These are phyloP conservation scores for Bilobella aurantiaca DNA, from an alignment of 1,140 invertebrate genomes.

Conservation along the genomic window DNA sequence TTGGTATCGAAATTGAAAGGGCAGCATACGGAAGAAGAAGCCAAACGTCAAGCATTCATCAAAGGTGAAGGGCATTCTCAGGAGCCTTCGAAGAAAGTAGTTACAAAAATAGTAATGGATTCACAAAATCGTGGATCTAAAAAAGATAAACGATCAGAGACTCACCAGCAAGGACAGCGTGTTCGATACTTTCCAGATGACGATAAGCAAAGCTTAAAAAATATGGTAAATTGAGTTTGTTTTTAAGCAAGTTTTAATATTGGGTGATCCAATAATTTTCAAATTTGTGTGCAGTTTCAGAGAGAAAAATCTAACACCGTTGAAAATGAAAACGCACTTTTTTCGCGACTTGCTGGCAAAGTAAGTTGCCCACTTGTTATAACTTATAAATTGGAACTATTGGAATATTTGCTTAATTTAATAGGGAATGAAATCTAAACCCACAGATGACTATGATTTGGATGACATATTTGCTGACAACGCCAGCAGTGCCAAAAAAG, in stretches of 20 bases:
- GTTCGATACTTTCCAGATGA: constrained; percentile 80
- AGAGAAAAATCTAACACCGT: constrained; percentile 72
- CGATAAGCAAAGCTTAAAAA: constrained; percentile 71
- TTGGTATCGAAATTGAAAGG: constrained; percentile 58
- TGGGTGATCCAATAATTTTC: neutral
- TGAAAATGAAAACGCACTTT: constrained; percentile 69
- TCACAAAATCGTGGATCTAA: constrained; percentile 38
- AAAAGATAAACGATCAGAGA: constrained; percentile 50
- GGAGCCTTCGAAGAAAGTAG: constrained; percentile 42
- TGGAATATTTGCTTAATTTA: constrained; percentile 20
- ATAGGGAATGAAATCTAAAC: constrained; percentile 51
- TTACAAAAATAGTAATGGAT: constrained; percentile 39
- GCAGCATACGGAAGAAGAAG: constrained; percentile 60
- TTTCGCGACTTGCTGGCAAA: constrained; percentile 61
- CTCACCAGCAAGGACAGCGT: constrained; percentile 61
- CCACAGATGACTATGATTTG: constrained; percentile 60
- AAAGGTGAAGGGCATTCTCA: constrained; percentile 28
- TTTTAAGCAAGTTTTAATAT: neutral
- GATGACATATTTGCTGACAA: constrained; percentile 78
- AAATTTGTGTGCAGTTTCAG: constrained; percentile 59
- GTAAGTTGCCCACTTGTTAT: constrained; percentile 42
- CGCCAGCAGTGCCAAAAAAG: constrained; percentile 52
- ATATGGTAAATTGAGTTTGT: constrained; percentile 55
- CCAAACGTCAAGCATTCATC: constrained; percentile 43
- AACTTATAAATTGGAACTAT: constrained; percentile 21